phyloP scores from a whole-genome alignment of 2,888 invertebrate species.

The Drosophila helvetica region DNA sequence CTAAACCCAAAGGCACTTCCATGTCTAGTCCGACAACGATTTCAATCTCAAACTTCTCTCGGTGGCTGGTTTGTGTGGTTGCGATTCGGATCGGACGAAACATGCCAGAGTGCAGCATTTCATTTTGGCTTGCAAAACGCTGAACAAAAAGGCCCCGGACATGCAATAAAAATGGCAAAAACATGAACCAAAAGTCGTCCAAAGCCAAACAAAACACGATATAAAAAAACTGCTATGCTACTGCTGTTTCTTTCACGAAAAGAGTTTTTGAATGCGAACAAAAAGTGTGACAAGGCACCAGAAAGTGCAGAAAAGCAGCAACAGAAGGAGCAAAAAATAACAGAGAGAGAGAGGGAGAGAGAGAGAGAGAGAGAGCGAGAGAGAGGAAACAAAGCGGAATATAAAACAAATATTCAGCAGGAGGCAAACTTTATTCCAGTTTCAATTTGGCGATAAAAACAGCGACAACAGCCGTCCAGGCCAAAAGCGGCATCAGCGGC shows the following conservation, averaged over 20 bases:
- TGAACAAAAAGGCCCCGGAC: slow-evolving; percentile 71
- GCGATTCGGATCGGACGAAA: slow-evolving; percentile 67
- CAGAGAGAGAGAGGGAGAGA: background rate
- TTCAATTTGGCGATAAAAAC: slow-evolving; percentile 76
- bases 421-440: slow-evolving; percentile 72
- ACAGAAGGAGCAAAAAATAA: background rate
- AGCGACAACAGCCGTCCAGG: slow-evolving; percentile 50
- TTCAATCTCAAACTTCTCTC: background rate
- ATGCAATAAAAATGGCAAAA: slow-evolving; percentile 67
- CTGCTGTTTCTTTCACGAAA: slow-evolving; percentile 32
- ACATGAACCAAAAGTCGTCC: slow-evolving; percentile 18
- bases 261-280: slow-evolving; percentile 30
- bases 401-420: slow-evolving; percentile 48
- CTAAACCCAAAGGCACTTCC: too few species aligned
- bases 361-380: background rate
- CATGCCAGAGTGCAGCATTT: slow-evolving; percentile 71
- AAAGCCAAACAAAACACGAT: slow-evolving; percentile 24
- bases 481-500: slow-evolving; percentile 7
- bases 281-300: slow-evolving; percentile 40
- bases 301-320: slow-evolving; percentile 13
- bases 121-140: slow-evolving; percentile 64
- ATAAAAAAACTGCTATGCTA: slow-evolving; percentile 44
- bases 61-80: slow-evolving; percentile 18
- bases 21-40: background rate
- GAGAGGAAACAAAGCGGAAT: background rate